Evolutionary conservation across 2,113 vertebrate genomes (phyloP).

Genomic region (Onychorhynchus coronatus): DNA sequence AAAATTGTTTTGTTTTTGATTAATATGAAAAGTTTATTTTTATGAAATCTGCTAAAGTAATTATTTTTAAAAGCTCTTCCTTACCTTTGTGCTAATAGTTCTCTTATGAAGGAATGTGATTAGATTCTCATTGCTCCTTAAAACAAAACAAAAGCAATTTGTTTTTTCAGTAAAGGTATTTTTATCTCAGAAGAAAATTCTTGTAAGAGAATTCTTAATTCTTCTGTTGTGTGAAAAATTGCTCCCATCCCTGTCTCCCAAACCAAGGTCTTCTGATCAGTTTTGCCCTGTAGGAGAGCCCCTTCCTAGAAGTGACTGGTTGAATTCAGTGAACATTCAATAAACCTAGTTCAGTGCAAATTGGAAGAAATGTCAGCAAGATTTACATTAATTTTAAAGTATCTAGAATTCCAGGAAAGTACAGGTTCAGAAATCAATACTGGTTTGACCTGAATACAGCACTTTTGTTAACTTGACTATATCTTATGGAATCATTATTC

Average conservation of each 20-base stretch:
- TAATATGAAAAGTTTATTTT: background rate
- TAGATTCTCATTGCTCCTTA: background rate
- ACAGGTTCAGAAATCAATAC: background rate
- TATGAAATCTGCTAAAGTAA: background rate
- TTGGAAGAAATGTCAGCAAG: background rate
- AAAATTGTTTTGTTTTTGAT: background rate
- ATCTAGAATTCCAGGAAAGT: background rate
- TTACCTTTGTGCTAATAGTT: background rate
- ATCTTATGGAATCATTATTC: background rate
- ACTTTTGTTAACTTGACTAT: background rate
- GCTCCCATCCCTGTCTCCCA: background rate
- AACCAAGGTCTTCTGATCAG: background rate
- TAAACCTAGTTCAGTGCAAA: background rate
- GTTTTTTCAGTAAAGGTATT: background rate
- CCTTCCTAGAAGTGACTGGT: background rate
- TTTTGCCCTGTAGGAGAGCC: background rate
- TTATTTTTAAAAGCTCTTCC: background rate
- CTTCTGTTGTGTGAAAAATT: background rate
- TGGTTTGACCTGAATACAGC: background rate
- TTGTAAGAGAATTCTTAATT: background rate
- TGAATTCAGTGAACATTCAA: background rate
- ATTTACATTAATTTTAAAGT: background rate
- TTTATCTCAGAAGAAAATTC: background rate
- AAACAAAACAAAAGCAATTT: background rate
- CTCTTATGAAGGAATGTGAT: background rate